phyloP scores from a whole-genome alignment of 2,888 invertebrate species.

The Sesia bembeciformis region DNA sequence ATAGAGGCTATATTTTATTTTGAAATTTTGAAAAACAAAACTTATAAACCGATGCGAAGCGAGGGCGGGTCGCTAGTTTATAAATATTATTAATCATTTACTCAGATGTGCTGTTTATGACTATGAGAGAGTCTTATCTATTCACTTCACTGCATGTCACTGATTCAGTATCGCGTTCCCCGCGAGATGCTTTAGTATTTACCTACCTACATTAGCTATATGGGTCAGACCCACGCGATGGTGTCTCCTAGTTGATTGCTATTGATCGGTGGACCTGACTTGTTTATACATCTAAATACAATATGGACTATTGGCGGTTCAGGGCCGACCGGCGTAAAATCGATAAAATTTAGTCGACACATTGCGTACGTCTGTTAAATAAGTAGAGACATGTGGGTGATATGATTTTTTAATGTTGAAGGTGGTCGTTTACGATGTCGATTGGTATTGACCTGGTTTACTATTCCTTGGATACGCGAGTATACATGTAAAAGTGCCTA shows the following conservation, averaged over 20 bases:
- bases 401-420: background rate
- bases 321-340: slow-evolving; percentile 37
- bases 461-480: no score
- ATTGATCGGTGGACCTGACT: slow-evolving; percentile 32
- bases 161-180: background rate
- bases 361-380: slow-evolving; percentile 11
- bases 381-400: background rate
- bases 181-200: background rate
- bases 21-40: no score
- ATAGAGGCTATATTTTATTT: no score
- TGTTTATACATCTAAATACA: slow-evolving; percentile 45
- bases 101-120: no score
- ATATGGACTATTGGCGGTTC: slow-evolving; percentile 28
- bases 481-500: no score
- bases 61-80: no score
- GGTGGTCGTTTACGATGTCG: background rate
- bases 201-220: slow-evolving; percentile 1
- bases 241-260: slow-evolving; percentile 32
- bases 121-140: no score
- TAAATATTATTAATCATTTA: no score
- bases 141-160: background rate
- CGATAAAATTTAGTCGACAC: slow-evolving; percentile 24
- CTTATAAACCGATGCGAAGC: no score
- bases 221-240: slow-evolving; percentile 13
- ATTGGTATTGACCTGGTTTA: no score